These are phyloP conservation scores for Etheostoma perlongum DNA, from an alignment of 2,797 vertebrate species.

Conservation along the genomic window DNA sequence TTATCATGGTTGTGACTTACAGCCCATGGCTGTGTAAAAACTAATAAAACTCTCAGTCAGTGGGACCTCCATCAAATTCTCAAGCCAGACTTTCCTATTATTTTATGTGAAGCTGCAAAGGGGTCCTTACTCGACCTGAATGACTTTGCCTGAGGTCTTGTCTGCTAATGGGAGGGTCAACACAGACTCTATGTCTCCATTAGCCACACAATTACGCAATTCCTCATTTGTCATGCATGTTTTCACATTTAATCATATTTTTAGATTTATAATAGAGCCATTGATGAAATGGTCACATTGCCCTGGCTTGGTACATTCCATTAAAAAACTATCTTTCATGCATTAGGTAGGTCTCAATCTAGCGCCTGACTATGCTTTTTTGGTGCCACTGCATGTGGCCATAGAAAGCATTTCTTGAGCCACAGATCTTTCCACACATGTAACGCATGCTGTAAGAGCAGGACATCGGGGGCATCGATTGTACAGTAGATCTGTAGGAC, in stretches of 20 bases:
- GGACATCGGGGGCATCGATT: constrained; percentile 30
- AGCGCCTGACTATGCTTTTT: neutral
- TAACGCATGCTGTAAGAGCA: constrained; percentile 36
- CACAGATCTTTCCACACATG: constrained; percentile 42
- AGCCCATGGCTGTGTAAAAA: constrained; percentile 23
- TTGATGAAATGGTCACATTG: constrained; percentile 23
- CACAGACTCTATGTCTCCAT: constrained; percentile 38
- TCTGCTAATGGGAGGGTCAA: constrained; percentile 9
- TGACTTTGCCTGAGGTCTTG: constrained; percentile 68
- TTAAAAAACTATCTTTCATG: neutral
- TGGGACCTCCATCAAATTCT: constrained; percentile 30
- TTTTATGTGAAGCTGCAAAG: constrained; percentile 43
- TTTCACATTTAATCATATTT: constrained; percentile 35
- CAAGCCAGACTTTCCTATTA: constrained; percentile 21
- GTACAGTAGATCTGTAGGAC: constrained; percentile 6
- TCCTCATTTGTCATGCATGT: constrained; percentile 20
- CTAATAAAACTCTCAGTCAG: constrained; percentile 37
- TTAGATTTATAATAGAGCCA: constrained; percentile 4
- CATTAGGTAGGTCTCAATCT: neutral
- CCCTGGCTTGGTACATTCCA: neutral
- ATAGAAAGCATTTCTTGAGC: constrained; percentile 15
- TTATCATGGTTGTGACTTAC: constrained; percentile 34
- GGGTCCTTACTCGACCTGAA: constrained; percentile 44
- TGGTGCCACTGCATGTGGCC: neutral
- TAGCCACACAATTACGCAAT: constrained; percentile 12